A percentile compares a stretch with the other conserved stretches of the same genome.
Conservation (phyloP, 2,113 vertebrate species). For the Amphiprion percula region DNA sequence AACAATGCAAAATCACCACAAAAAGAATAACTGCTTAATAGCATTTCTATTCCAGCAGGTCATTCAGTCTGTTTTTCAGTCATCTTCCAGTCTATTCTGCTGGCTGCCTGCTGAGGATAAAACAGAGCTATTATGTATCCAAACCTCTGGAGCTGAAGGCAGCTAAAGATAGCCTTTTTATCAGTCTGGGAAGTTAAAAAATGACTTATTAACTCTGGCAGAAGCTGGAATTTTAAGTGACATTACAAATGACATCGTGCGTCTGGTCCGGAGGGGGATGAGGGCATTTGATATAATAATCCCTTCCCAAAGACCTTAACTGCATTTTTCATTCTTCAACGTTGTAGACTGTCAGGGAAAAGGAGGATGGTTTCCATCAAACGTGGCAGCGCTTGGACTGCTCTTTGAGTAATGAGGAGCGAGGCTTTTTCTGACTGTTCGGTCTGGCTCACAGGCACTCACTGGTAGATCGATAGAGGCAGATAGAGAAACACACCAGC, state of each 20-base stretch:
- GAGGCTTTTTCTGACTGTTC: constrained; percentile 22
- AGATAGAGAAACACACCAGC: constrained; percentile 37
- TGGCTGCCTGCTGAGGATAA: constrained; percentile 35
- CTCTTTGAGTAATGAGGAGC: constrained; percentile 58
- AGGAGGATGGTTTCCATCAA: constrained; percentile 57
- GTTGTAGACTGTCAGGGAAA: constrained; percentile 21
- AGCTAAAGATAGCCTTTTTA: constrained; percentile 64
- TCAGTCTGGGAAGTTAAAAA: constrained; percentile 66
- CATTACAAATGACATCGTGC: constrained; percentile 49
- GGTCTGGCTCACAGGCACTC: constrained; percentile 48
- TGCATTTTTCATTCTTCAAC: constrained; percentile 50
- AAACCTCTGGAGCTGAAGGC: constrained; percentile 57
- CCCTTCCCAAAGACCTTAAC: constrained; percentile 47
- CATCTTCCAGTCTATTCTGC: background rate
- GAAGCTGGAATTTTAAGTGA: constrained; percentile 60
- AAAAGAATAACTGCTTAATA: constrained; percentile 8
- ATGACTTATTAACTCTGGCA: constrained; percentile 55
- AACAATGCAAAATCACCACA: too few relatives aligned
- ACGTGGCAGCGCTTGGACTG: constrained; percentile 31
- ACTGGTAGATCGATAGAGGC: constrained; percentile 66
- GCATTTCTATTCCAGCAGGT: constrained; percentile 31
- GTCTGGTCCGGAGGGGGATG: constrained; percentile 40
- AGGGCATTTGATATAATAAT: constrained; percentile 60
- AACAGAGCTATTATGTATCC: constrained; percentile 37
- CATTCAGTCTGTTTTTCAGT: constrained; percentile 21